Conservation (phyloP, 2,797 vertebrate species). For the Crax fasciolata region DNA sequence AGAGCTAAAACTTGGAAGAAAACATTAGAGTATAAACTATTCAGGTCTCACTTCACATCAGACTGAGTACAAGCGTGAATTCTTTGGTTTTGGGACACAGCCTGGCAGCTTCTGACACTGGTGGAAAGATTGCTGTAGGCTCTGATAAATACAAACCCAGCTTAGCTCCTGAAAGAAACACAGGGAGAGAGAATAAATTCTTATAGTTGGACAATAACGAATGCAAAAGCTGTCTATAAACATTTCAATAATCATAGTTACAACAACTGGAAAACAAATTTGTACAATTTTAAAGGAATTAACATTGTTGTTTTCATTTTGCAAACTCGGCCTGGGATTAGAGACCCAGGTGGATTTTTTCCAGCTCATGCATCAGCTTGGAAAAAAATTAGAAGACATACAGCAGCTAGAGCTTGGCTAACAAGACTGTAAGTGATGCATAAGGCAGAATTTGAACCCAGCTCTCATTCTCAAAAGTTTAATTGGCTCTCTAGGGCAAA, state of each 20-base stretch:
- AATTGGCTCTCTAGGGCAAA: constrained; percentile 67
- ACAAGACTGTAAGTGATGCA: constrained; percentile 30
- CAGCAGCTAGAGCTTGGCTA: constrained; percentile 33
- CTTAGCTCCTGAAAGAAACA: background rate
- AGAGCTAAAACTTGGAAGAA: background rate
- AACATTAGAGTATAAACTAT: background rate
- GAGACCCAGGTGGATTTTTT: constrained; percentile 1
- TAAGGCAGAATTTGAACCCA: constrained; percentile 28
- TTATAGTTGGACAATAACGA: background rate
- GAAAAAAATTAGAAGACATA: background rate
- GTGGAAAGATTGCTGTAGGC: background rate
- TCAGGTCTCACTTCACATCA: background rate
- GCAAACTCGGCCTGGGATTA: background rate
- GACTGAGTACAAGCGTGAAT: background rate
- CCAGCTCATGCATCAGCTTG: background rate
- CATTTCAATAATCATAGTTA: background rate
- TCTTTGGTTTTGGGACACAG: background rate
- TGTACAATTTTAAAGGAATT: background rate
- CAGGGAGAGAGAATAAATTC: background rate
- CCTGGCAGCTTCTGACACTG: background rate
- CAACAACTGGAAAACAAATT: background rate
- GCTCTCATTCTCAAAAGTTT: constrained; percentile 30
- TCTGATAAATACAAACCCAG: background rate
- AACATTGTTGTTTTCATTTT: background rate
- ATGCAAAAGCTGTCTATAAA: background rate